Evolutionary conservation across 1,140 invertebrate species (phyloP), one percentile per base, ranked within the genome.

Genomic region (Heliconius himera): DNA sequence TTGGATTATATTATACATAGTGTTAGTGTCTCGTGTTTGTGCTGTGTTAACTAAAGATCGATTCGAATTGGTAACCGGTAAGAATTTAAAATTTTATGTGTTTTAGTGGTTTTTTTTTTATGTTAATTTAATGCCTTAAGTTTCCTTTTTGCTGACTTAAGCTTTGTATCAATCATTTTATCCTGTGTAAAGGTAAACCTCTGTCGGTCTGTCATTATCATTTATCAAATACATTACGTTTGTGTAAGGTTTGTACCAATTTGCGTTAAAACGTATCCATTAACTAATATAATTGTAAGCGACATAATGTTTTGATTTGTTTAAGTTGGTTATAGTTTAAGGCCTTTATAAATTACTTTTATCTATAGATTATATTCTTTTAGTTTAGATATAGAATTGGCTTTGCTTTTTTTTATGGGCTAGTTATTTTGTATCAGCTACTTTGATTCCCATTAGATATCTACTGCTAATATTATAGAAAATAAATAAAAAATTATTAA

Each of bases 11-110:
- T 77, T 74, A 74, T 81, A 73, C 41, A 46, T 46, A 78, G 84
- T 82, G 83, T 83, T 74, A 36, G 86, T 89, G 87, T 79, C 72
- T 80, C 85, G 49, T 88, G 86, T 82, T 82, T 77, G 82, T 82
- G 81, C 70, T 75, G 82, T 81, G 80, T 78, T 80, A 77, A 46
- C 33, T 54, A 73, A 78, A 46, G 72, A 74, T 77, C 75, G 6
- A 22, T 66, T 66, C 26, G 3, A 66, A 5, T 66, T 77, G 74
- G 76, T 75, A 70, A 73, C 49, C 41, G 78, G 78, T 80, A 80
- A 80, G 78, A 76, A 13, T 76, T 36, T 9, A 1, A 56, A 5
- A 22, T 66, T 29, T 26, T 29, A 66, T 13, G 9, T 29, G 26
- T 66, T 1, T 26, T 66, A 13, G 60, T 66, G 11, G 9, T 13